Evolutionary conservation across 2,888 invertebrate genomes (phyloP).

Genomic region (Drosophila ezoana): DNA sequence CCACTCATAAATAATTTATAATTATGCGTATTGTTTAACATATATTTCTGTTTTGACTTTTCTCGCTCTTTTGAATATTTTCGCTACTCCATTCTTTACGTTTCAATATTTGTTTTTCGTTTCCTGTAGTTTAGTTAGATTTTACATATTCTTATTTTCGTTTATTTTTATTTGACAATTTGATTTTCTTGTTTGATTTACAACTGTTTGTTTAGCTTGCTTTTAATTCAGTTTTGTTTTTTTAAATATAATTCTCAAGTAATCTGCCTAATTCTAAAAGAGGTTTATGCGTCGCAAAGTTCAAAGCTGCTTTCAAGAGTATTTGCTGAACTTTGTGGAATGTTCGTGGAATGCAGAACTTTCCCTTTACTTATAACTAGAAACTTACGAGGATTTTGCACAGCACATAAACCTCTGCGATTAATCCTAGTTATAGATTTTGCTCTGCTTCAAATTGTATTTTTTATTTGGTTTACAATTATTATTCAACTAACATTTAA

Average conservation of each 20-base stretch:
- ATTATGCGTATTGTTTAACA: conserved; percentile 62
- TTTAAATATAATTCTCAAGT: conserved; percentile 13
- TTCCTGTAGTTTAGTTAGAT: conserved; percentile 79
- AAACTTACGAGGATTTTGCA: conserved; percentile 13
- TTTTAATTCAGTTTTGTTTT: conserved; percentile 38
- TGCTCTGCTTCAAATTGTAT: conserved; percentile 17
- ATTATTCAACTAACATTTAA: conserved; percentile 66
- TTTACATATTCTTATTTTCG: conserved; percentile 67
- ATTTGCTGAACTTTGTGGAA: conserved; percentile 20
- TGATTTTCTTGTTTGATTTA: conserved; percentile 62
- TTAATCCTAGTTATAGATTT: conserved; percentile 40
- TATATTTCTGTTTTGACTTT: conserved; percentile 28
- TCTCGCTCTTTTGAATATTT: conserved; percentile 21
- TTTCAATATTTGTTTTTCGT: conserved; percentile 42
- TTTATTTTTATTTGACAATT: conserved; percentile 34
- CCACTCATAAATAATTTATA: conserved; percentile 58
- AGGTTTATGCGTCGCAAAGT: conserved; percentile 39
- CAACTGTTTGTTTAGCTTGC: conserved; percentile 43
- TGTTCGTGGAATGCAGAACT: conserved; percentile 21
- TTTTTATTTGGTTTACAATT: conserved; percentile 20
- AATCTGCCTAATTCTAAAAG: conserved; percentile 29
- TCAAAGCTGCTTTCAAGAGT: conserved; percentile 26
- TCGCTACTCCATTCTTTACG: conserved; percentile 25
- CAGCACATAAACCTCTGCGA: conserved; percentile 48
- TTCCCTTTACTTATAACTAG: conserved; percentile 14